A percentile compares a stretch with the other conserved stretches of the same genome.
These are phyloP conservation scores for Melanostoma scalare DNA, from an alignment of 2,888 invertebrate genomes.

Conservation along the genomic window DNA sequence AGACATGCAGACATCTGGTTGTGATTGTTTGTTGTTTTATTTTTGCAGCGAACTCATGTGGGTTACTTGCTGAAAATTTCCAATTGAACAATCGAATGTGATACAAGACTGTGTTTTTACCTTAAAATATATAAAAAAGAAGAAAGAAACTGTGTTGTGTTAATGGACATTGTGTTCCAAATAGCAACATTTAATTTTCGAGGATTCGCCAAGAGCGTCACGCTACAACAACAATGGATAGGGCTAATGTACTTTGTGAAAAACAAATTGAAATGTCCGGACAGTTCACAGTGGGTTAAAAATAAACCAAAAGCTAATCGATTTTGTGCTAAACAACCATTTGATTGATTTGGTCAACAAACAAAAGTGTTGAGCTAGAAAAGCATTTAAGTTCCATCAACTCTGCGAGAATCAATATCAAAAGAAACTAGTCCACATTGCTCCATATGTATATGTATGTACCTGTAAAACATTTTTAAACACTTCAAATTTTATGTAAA, in stretches of 20 bases:
- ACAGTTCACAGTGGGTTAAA: slow-evolving; percentile 1
- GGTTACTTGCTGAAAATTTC: slow-evolving; percentile 15
- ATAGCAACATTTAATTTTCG: slow-evolving; percentile 21
- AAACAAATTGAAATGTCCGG: slow-evolving; percentile 13
- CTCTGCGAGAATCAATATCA: background rate
- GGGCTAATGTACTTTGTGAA: slow-evolving; percentile 36
- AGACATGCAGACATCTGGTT: slow-evolving; percentile 48
- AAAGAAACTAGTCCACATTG: slow-evolving; percentile 8
- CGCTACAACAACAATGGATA: slow-evolving; percentile 10
- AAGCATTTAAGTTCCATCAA: background rate
- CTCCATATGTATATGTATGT: slow-evolving; percentile 16
- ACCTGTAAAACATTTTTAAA: too few relatives aligned
- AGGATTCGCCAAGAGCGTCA: background rate
- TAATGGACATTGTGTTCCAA: slow-evolving; percentile 18
- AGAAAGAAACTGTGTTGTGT: slow-evolving; percentile 10
- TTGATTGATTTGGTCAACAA: slow-evolving; percentile 16
- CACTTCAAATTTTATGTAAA: background rate
- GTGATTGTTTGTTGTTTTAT: slow-evolving; percentile 24
- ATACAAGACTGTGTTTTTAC: slow-evolving; percentile 12
- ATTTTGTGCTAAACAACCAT: slow-evolving; percentile 33
- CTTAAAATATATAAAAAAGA: background rate
- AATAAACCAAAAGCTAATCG: slow-evolving; percentile 30
- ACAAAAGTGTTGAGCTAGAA: slow-evolving; percentile 7
- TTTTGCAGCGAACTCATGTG: slow-evolving; percentile 17
- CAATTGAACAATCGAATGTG: slow-evolving; percentile 21